phyloP scores from a whole-genome alignment of 2,113 vertebrate genomes.

The Ailurus styani region DNA sequence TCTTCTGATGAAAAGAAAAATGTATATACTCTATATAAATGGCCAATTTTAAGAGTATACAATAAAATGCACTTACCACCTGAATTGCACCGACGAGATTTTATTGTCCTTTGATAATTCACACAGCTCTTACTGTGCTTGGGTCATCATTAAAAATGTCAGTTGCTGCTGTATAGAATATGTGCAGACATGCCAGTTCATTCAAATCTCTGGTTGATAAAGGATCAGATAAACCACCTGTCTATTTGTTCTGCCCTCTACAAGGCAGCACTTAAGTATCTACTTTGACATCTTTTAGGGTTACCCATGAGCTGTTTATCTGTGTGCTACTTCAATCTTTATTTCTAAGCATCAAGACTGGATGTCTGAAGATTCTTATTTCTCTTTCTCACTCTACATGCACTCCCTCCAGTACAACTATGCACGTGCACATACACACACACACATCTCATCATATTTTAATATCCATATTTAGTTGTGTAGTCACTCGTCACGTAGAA shows the following conservation, averaged over 20 bases:
- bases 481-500: conserved; percentile 60
- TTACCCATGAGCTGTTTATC: neutral
- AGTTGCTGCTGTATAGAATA: neutral
- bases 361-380: neutral
- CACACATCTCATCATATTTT: neutral
- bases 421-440: neutral
- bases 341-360: conserved; percentile 43
- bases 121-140: neutral
- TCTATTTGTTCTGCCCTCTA: conserved; percentile 20
- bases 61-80: neutral
- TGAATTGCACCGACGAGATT: neutral
- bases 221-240: neutral
- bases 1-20: neutral
- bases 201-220: neutral
- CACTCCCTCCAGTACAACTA: neutral
- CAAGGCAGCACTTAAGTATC: neutral
- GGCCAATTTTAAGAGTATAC: neutral
- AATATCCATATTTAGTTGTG: neutral
- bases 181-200: neutral
- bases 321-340: neutral
- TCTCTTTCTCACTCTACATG: neutral
- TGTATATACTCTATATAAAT: neutral
- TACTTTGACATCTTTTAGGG: neutral
- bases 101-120: conserved; percentile 30
- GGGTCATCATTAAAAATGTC: neutral